Base-by-base conservation (phyloP, 2,888 invertebrate genomes). In the Harpalus rubripes region DNA sequence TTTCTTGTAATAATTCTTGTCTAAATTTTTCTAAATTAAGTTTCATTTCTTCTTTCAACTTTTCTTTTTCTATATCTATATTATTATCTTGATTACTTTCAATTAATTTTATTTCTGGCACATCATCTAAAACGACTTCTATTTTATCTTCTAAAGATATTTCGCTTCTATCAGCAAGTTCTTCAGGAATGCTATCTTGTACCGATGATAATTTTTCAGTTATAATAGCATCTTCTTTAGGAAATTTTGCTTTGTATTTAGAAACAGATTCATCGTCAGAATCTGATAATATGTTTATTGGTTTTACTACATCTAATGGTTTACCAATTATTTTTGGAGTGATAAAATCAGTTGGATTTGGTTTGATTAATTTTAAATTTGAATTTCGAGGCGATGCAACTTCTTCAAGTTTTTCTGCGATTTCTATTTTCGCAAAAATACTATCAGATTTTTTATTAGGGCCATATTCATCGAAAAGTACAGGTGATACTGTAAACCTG, bases 331-430 rank as follows among this genome's bases (percentile, higher is more conserved):
- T 88, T 86, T 93, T 93, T 0, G 93, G 93, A 87, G 93, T 93
- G 81, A 94, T 93, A 87, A 94, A 94, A 87, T 94, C 94, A 0
- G 91, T 92, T 0, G 94, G 92, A 7, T 94, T 92, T 0, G 94
- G 94, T 82, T 93, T 92, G 0, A 94, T 89, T 1, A 94, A 88
- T 59, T 93, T 93, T 83, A 91, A 87, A 79, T 87, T 87, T 41
- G 58, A 81, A 65, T 52, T 52, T 18, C 78, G 68, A 32, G 79
- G 58, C 1, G 58, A 61, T 16, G 63, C 59, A 22, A 12, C 8
- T 81, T 86, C 86, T 22, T 84, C 81, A n/a, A 76, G 59, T 56
- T 84, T 85, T 16, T 84, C 84, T 16, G 82, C 86, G 81, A 90
- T 91, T 0, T 90, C 89, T 82, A 89, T 90, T 83, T 89, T 89